Conservation (phyloP, 2,888 invertebrate species). For the Ctena decussata region DNA sequence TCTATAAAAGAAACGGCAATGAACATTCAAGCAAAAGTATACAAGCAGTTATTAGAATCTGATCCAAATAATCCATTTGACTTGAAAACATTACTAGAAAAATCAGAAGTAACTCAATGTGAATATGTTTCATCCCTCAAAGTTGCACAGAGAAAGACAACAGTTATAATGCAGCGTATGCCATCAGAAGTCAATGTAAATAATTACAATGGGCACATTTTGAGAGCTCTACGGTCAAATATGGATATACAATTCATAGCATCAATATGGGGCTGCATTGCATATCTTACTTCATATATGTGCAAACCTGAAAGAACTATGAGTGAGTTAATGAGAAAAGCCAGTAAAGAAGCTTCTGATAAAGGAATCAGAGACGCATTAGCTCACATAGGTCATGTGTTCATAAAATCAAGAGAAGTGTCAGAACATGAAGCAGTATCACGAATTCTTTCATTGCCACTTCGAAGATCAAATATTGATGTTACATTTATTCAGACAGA, state of each 20-base stretch:
- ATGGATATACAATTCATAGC: slow-evolving; percentile 54
- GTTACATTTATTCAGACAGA: slow-evolving; percentile 48
- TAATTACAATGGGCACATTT: slow-evolving; percentile 45
- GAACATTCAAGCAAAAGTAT: slow-evolving; percentile 26
- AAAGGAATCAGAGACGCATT: slow-evolving; percentile 32
- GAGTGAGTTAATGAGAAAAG: slow-evolving; percentile 56
- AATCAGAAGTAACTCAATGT: slow-evolving; percentile 24
- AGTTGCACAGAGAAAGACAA: slow-evolving; percentile 14
- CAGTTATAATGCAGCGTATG: slow-evolving; percentile 38
- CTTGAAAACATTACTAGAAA: slow-evolving; percentile 23
- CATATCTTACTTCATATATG: slow-evolving; percentile 58
- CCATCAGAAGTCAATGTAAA: slow-evolving; percentile 41
- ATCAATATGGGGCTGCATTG: slow-evolving; percentile 57
- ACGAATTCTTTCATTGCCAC: slow-evolving; percentile 42
- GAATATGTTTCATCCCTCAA: slow-evolving; percentile 19
- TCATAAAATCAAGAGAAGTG: slow-evolving; percentile 49
- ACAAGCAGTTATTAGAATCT: not conserved
- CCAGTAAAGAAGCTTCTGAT: slow-evolving; percentile 48
- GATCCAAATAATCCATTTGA: not conserved
- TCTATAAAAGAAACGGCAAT: slow-evolving; percentile 20
- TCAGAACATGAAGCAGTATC: slow-evolving; percentile 56
- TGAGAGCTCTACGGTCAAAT: slow-evolving; percentile 34
- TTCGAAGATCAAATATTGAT: slow-evolving; percentile 42
- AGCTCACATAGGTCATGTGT: slow-evolving; percentile 32
- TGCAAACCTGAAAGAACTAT: slow-evolving; percentile 55